Percentiles rank a stretch among this genome's conserved stretches.
phyloP scores from a whole-genome alignment of 92 coral and sea anemone species.

The Ricordea florida region DNA sequence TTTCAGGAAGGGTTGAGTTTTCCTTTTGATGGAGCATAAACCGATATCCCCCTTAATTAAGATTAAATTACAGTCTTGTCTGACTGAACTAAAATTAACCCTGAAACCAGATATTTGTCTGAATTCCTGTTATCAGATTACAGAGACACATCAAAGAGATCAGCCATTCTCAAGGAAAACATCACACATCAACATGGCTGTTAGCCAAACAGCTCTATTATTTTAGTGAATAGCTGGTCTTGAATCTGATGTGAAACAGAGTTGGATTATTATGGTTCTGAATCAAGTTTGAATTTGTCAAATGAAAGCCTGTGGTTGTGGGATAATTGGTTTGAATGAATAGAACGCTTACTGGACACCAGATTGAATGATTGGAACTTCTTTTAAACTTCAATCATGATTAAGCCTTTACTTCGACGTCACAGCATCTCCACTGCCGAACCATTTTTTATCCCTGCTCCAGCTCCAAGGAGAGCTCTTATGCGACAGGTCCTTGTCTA shows the following conservation, averaged over 20 bases:
- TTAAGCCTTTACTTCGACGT: slow-evolving; percentile 44
- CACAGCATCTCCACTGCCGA: slow-evolving; percentile 47
- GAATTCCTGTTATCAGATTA: slow-evolving; percentile 28
- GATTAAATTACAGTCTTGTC: slow-evolving; percentile 21
- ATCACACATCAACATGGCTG: not conserved
- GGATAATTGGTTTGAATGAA: too few species aligned
- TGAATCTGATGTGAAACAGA: not conserved
- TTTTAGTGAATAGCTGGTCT: too few species aligned
- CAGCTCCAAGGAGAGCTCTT: slow-evolving; percentile 28
- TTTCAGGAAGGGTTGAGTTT: not conserved
- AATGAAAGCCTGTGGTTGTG: too few species aligned
- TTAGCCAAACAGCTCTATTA: slow-evolving; percentile 14
- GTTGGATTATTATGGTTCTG: too few species aligned
- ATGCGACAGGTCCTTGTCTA: slow-evolving; percentile 16
- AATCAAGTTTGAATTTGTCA: too few species aligned
- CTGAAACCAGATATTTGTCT: slow-evolving; percentile 1
- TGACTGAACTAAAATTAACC: slow-evolving; percentile 20
- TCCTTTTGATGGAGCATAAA: too few species aligned
- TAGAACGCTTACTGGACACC: not conserved
- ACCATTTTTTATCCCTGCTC: slow-evolving; percentile 35
- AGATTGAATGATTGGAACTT: slow-evolving; percentile 5
- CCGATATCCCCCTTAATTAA: not conserved
- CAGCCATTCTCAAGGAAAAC: not conserved
- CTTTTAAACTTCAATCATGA: slow-evolving; percentile 18
- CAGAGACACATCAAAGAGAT: slow-evolving; percentile 35